A percentile compares a stretch with the other conserved stretches of the same genome.
These are phyloP conservation scores for Teleiodes luculella DNA, from an alignment of 2,888 invertebrate genomes.

Conservation along the genomic window DNA sequence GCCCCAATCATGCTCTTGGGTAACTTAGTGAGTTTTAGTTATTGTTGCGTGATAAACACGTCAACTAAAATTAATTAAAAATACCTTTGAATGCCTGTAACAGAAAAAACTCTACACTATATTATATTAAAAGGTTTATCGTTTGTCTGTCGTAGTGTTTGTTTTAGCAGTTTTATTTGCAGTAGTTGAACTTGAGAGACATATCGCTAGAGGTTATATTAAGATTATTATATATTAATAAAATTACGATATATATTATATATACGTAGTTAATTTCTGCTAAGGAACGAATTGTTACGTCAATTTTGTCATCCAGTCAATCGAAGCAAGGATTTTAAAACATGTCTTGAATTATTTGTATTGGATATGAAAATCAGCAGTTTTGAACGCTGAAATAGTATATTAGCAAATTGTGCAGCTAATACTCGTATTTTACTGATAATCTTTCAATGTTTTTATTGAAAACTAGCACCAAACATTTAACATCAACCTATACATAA, in stretches of 20 bases:
- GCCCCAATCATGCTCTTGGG: neutral
- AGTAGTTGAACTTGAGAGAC: slow-evolving; percentile 71
- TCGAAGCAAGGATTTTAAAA: slow-evolving; percentile 29
- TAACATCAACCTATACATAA: no score
- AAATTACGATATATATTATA: slow-evolving; percentile 17
- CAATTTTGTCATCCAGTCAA: slow-evolving; percentile 71
- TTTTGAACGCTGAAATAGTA: no score
- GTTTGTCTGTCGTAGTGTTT: slow-evolving; percentile 48
- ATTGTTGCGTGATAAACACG: no score
- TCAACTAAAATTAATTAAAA: no score
- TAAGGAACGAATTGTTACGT: slow-evolving; percentile 56
- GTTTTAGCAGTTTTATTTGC: slow-evolving; percentile 59
- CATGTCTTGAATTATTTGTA: slow-evolving; percentile 25
- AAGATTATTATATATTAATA: slow-evolving; percentile 60
- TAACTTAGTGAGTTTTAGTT: neutral
- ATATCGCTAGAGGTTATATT: slow-evolving; percentile 72
- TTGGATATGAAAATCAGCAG: neutral
- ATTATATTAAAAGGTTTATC: slow-evolving; percentile 34
- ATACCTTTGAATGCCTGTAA: neutral
- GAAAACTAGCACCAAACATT: no score
- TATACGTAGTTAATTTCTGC: slow-evolving; percentile 40
- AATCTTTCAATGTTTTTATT: no score
- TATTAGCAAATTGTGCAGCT: no score
- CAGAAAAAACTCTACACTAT: slow-evolving; percentile 8
- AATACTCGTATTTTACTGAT: no score